Percentiles rank a stretch among this genome's conserved stretches.
phyloP scores from a whole-genome alignment of 2,113 vertebrate genomes.

The Pampusana beccarii region DNA sequence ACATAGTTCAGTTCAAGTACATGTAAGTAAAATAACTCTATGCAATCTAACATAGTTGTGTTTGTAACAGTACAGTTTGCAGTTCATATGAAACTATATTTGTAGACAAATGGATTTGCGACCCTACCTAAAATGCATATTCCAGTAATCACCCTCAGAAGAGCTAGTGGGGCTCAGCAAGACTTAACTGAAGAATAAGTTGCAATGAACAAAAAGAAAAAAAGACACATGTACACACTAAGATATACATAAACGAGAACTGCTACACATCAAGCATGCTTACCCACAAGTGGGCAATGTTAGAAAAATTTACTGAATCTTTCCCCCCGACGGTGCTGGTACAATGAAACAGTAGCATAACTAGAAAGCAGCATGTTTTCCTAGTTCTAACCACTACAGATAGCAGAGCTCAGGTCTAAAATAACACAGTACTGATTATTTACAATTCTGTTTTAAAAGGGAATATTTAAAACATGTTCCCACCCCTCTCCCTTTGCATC shows the following conservation, averaged over 20 bases:
- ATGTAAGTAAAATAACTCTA: slow-evolving; percentile 81
- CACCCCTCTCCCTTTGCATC: slow-evolving; percentile 56
- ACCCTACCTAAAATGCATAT: slow-evolving; percentile 75
- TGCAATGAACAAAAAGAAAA: slow-evolving; percentile 60
- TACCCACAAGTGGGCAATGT: slow-evolving; percentile 43
- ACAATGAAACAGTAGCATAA: slow-evolving; percentile 70
- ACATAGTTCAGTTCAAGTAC: slow-evolving; percentile 78
- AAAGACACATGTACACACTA: slow-evolving; percentile 57
- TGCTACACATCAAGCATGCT: slow-evolving; percentile 72
- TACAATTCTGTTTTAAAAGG: slow-evolving; percentile 68
- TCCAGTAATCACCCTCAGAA: slow-evolving; percentile 75
- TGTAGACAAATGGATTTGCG: slow-evolving; percentile 73
- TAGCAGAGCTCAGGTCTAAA: slow-evolving; percentile 70
- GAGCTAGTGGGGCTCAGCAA: slow-evolving; percentile 74
- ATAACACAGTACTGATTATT: slow-evolving; percentile 72
- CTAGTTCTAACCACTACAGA: slow-evolving; percentile 70
- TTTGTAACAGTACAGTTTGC: slow-evolving; percentile 73
- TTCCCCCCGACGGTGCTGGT: slow-evolving; percentile 52
- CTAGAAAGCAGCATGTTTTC: slow-evolving; percentile 73
- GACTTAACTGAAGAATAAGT: slow-evolving; percentile 58
- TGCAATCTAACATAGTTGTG: slow-evolving; percentile 74
- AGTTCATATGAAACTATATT: slow-evolving; percentile 74
- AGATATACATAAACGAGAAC: slow-evolving; percentile 64
- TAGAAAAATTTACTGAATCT: slow-evolving; percentile 59
- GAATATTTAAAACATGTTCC: slow-evolving; percentile 70